Evolutionary conservation across 2,797 vertebrate genomes (phyloP), one percentile per base, ranked within the genome.

Genomic region (Falco peregrinus): DNA sequence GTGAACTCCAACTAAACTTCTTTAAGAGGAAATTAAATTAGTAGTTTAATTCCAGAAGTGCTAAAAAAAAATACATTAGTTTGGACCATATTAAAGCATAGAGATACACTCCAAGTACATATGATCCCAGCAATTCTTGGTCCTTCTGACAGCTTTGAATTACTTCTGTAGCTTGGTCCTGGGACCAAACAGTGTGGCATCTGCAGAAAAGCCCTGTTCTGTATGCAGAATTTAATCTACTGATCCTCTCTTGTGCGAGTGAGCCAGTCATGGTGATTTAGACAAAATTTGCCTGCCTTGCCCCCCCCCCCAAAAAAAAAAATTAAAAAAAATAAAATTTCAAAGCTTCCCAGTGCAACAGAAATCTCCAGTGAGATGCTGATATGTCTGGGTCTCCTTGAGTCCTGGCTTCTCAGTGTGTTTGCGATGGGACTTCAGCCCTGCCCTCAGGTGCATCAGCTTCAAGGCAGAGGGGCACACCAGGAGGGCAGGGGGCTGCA

Each of bases 201-300:
- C 20, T 48, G 17, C 47, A 76, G 39, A 13, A 64, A 35, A 82
- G 13, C 19, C 25, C 26, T 1, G 0, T 35, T 57, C 19, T 8
- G 3, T 22, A 16, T 4, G 15, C n/a, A 4, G 13, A 2, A 28
- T 43, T 67, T 17, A 43, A 28, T 5, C 21, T 54, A 4, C 59
- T 39, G 14, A 37, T 17, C 31, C 21, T 60, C 54, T 60, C 63
- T 59, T 16, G 18, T 18, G 37, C 0, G 2, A 67, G 28, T 7
- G 47, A 67, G 3, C 10, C 33, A 3, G 16, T 16, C 33, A 4
- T 0, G 7, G 21, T 69, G n/a, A 43, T 7, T 3, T 0, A 15
- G 19, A 7, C 43, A 43, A 43, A 43, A 43, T 43, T 43, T 43
- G 43, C 8, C 9, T 14, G 13, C 41, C 11, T 13, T 37, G 37